Conservation (phyloP, 2,888 invertebrate genomes). For the Drosophila diplacantha region DNA sequence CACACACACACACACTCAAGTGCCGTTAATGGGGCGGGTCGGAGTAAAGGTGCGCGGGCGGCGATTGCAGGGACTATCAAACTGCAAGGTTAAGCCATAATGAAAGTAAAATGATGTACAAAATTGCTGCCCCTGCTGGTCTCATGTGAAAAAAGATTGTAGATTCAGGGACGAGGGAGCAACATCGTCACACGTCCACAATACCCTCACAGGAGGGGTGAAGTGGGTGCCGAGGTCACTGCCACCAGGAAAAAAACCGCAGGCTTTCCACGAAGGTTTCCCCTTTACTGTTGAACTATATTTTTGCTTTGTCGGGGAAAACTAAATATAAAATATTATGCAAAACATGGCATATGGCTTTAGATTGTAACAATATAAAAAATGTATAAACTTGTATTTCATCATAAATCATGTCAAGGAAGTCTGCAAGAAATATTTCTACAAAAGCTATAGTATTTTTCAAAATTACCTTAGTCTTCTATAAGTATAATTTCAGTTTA, state of each 20-base stretch:
- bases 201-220: background rate
- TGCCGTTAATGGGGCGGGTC: background rate
- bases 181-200: constrained; percentile 23
- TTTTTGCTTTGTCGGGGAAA: background rate
- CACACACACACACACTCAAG: constrained; percentile 13
- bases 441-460: too few species aligned
- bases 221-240: constrained; percentile 19
- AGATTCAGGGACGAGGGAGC: background rate
- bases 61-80: constrained; percentile 45
- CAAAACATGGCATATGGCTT: background rate
- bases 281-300: background rate
- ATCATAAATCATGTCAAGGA: too few species aligned
- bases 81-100: constrained; percentile 71
- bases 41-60: background rate
- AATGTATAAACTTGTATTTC: too few species aligned
- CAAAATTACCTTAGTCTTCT: too few species aligned
- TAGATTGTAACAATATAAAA: background rate
- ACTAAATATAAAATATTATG: background rate
- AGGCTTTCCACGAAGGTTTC: background rate
- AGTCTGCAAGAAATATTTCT: too few species aligned
- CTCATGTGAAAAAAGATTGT: constrained; percentile 25
- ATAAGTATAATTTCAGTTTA: too few species aligned
- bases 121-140: constrained; percentile 53
- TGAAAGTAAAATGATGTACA: constrained; percentile 72
- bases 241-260: background rate